A percentile compares a stretch with the other conserved stretches of the same genome.
Conservation (phyloP, 53 echinoderm and acorn worm species). For the Luidia sarsii region DNA sequence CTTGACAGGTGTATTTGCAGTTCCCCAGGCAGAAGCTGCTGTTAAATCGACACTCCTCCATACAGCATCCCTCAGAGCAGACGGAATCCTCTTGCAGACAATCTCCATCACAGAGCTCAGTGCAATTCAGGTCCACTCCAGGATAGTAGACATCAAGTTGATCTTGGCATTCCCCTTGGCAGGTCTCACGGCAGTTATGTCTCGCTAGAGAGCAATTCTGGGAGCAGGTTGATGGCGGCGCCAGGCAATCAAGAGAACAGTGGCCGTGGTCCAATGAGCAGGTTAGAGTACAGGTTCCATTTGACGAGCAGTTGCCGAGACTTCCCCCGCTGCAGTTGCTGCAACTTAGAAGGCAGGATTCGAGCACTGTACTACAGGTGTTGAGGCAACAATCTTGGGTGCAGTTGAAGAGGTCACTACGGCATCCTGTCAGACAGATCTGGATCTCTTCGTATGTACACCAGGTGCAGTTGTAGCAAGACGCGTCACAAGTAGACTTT, state of each 20-base stretch:
- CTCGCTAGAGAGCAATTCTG: slow-evolving; percentile 50
- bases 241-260: slow-evolving; percentile 39
- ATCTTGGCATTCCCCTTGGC: slow-evolving; percentile 16
- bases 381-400: slow-evolving; percentile 61
- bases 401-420: slow-evolving; percentile 38
- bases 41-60: slow-evolving; percentile 37
- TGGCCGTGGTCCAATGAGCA: slow-evolving; percentile 25
- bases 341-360: slow-evolving; percentile 30
- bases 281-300: slow-evolving; percentile 33
- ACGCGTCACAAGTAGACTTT: slow-evolving; percentile 25
- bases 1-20: slow-evolving; percentile 37
- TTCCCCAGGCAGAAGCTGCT: slow-evolving; percentile 36
- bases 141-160: slow-evolving; percentile 16
- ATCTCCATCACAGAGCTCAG: slow-evolving; percentile 40
- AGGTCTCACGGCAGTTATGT: slow-evolving; percentile 16
- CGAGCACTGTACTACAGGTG: background rate
- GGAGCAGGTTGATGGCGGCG: slow-evolving; percentile 30
- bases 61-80: slow-evolving; percentile 31
- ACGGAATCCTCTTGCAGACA: slow-evolving; percentile 19
- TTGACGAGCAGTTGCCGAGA: slow-evolving; percentile 28
- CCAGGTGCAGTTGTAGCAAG: slow-evolving; percentile 48
- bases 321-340: slow-evolving; percentile 8
- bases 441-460: slow-evolving; percentile 23
- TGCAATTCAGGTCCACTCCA: slow-evolving; percentile 50
- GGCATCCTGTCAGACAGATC: slow-evolving; percentile 36